Conservation (phyloP, 2,888 invertebrate species). For the Aporophyla nigra region DNA sequence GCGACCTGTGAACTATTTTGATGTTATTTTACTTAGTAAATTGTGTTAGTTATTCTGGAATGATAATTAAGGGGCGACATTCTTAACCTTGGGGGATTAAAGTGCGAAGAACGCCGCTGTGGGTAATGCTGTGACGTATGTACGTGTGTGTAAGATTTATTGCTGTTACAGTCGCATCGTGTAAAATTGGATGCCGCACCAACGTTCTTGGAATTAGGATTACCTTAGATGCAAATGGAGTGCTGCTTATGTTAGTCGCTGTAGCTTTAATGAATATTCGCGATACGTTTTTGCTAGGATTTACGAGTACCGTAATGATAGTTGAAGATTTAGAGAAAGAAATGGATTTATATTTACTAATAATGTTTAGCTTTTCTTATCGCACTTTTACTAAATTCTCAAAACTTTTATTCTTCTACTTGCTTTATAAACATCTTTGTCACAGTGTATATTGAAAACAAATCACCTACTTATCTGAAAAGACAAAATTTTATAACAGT, state of each 20-base stretch:
- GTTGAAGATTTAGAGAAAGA: neutral
- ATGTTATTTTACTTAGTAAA: constrained; percentile 47
- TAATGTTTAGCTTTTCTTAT: neutral
- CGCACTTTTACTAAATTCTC: neutral
- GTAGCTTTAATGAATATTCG: neutral
- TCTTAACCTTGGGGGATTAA: constrained; percentile 36
- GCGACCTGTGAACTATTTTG: constrained; percentile 61
- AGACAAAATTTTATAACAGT: neutral
- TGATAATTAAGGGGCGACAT: constrained; percentile 39
- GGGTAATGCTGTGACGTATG: constrained; percentile 3
- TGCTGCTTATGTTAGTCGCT: neutral
- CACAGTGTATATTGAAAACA: neutral
- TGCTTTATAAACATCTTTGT: no score
- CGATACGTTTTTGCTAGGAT: neutral
- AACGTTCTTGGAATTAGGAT: constrained; percentile 3
- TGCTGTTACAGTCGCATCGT: constrained; percentile 7
- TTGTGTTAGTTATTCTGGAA: constrained; percentile 52
- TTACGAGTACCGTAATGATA: neutral
- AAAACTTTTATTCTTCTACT: neutral
- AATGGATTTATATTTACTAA: neutral
- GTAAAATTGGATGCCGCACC: neutral
- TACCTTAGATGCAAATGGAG: constrained; percentile 18
- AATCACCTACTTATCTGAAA: neutral
- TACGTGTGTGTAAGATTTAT: constrained; percentile 35
- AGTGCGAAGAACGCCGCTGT: constrained; percentile 23